A percentile compares a stretch with the other conserved stretches of the same genome.
phyloP scores from a whole-genome alignment of 2,888 invertebrate genomes.

The Glaucopsyche alexis region DNA sequence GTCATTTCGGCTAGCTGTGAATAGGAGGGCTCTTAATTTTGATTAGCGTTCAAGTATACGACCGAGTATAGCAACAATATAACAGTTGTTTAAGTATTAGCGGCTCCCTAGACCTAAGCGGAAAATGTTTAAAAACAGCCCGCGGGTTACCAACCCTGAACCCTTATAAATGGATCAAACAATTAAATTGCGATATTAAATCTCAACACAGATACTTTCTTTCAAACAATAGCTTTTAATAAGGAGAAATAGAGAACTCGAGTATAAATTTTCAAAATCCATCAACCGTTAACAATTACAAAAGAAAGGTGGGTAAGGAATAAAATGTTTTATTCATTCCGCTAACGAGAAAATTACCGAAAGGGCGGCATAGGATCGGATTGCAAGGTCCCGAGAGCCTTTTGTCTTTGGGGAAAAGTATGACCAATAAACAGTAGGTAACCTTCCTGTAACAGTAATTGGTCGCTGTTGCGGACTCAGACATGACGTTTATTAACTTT shows the following conservation, averaged over 20 bases:
- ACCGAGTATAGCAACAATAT: not conserved
- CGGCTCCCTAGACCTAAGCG: not conserved
- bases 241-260: slow-evolving; percentile 58
- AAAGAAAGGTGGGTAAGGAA: slow-evolving; percentile 77
- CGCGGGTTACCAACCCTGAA: not conserved
- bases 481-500: slow-evolving; percentile 7
- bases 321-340: slow-evolving; percentile 80
- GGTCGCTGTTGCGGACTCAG: slow-evolving; percentile 55
- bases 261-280: slow-evolving; percentile 74
- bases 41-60: too few relatives aligned
- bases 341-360: slow-evolving; percentile 79
- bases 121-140: not conserved
- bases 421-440: slow-evolving; percentile 69
- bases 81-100: not conserved
- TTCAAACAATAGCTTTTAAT: slow-evolving; percentile 55
- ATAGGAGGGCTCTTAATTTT: too few relatives aligned
- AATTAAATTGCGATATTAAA: slow-evolving; percentile 30
- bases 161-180: slow-evolving; percentile 24
- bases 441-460: slow-evolving; percentile 57
- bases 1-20: too few relatives aligned
- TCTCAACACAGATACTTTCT: slow-evolving; percentile 21
- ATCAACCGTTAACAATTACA: slow-evolving; percentile 78
- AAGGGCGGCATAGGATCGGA: slow-evolving; percentile 73
- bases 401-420: slow-evolving; percentile 73
- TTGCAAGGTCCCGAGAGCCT: slow-evolving; percentile 69